phyloP scores from a whole-genome alignment of 2,888 invertebrate species.

The Phengaris alcon region DNA sequence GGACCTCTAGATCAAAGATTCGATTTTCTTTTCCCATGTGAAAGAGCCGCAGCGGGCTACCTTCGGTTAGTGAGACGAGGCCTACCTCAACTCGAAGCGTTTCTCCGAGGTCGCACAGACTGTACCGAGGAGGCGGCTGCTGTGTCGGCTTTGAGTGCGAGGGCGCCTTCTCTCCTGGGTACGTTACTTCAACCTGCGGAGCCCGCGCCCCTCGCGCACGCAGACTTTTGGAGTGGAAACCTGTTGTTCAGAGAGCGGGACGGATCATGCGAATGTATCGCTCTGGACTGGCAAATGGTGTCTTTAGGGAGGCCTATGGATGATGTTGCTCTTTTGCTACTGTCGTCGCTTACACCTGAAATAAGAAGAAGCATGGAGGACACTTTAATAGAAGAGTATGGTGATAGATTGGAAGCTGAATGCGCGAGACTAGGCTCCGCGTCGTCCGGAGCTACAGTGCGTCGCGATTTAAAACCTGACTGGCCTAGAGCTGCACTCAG shows the following conservation, averaged over 20 bases:
- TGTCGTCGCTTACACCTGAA: slow-evolving; percentile 86
- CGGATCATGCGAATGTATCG: slow-evolving; percentile 81
- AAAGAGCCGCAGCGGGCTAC: slow-evolving; percentile 88
- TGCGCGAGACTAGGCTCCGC: slow-evolving; percentile 81
- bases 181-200: slow-evolving; percentile 85
- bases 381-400: slow-evolving; percentile 84
- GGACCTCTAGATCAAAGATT: slow-evolving; percentile 71
- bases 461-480: slow-evolving; percentile 75
- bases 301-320: slow-evolving; percentile 88
- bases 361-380: slow-evolving; percentile 82
- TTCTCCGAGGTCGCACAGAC: slow-evolving; percentile 83
- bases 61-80: slow-evolving; percentile 88
- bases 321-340: slow-evolving; percentile 85
- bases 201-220: slow-evolving; percentile 88
- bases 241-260: slow-evolving; percentile 81
- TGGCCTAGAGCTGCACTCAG: slow-evolving; percentile 85
- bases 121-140: slow-evolving; percentile 81
- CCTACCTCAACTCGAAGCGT: slow-evolving; percentile 85
- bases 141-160: slow-evolving; percentile 82
- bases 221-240: slow-evolving; percentile 92
- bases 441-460: slow-evolving; percentile 72
- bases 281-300: slow-evolving; percentile 92
- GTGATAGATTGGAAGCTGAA: slow-evolving; percentile 81
- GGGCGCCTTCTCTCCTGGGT: slow-evolving; percentile 85
- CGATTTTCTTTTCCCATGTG: slow-evolving; percentile 87